A percentile compares a stretch with the other conserved stretches of the same genome.
phyloP scores from a whole-genome alignment of 2,113 vertebrate genomes.

The Regulus satrapa region DNA sequence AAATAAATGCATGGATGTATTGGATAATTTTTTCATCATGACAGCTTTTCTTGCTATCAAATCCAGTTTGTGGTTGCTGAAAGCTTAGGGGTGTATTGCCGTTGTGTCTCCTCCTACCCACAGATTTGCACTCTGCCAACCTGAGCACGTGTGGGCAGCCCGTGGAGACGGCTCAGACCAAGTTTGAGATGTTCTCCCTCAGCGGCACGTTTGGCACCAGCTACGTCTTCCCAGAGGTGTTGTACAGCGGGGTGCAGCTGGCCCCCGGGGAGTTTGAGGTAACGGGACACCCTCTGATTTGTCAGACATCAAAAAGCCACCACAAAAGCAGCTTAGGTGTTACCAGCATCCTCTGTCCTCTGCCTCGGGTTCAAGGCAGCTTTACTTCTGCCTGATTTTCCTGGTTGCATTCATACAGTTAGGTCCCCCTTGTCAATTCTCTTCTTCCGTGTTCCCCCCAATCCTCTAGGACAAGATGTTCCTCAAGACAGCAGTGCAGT shows the following conservation, averaged over 20 bases:
- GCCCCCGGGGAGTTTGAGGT: constrained; percentile 71
- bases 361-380: neutral
- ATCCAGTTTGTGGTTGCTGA: neutral
- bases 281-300: neutral
- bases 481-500: neutral
- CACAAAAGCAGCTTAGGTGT: neutral
- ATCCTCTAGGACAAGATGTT: neutral
- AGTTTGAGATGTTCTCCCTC: constrained; percentile 72
- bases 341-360: neutral
- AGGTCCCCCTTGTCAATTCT: neutral
- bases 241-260: constrained; percentile 66
- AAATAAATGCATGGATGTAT: neutral
- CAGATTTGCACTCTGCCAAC: constrained; percentile 69
- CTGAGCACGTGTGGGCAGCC: constrained; percentile 49
- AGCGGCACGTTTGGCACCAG: constrained; percentile 69
- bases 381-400: neutral
- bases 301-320: neutral
- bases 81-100: neutral
- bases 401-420: neutral
- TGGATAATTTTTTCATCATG: neutral
- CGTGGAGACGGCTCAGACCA: constrained; percentile 34
- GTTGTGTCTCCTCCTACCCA: neutral
- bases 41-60: neutral
- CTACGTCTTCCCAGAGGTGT: constrained; percentile 73
- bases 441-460: neutral